Evolutionary conservation across 2,888 invertebrate species (phyloP), one percentile per base, ranked within the genome.

Genomic region (Drosophila pullipes): DNA sequence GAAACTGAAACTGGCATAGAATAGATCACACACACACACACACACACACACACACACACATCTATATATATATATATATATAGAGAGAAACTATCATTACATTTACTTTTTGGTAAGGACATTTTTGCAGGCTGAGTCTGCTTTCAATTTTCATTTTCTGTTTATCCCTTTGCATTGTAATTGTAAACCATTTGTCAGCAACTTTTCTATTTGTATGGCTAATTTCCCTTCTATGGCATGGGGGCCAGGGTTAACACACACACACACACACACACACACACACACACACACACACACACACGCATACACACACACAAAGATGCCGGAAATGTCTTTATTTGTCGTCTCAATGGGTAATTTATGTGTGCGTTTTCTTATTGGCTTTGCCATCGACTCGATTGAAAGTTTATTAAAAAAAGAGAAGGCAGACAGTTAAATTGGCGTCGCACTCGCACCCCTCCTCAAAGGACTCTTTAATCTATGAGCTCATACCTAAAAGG

Each of bases 111-210:
- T 41, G 54, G 64, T 69, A 53, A 82, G 82, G 82, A 79, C 82
- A 67, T 69, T 81, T 72, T 39, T 58, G 30, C 66, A 37, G 35
- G 53, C 61, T 35, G 52, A 18, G 62, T 30, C 55, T 70, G 62
- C 66, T 58, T 69, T 68, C 65, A 62, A 67, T 81, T 76, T 69
- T 68, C 61, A 55, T 68, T 58, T 76, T 58, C 50, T 65, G 55
- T 53, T 68, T 52, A 71, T 78, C 64, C 78, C 52, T 77, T 79
- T 76, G 78, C 78, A 55, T 77, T 90, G 89, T 83, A 87, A 87
- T 90, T 86, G 87, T 82, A 82, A 89, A 76, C 89, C 89, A 83
- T 87, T 90, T 89, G 91, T 91, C 91, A 87, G 91, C 86, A 90
- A 87, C 74, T 85, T 78, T 47, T 77, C 47, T 78, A 64, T 85